These are phyloP conservation scores for Imbricaverruca yamaguchii DNA, from an alignment of 2,888 invertebrate species.

Conservation along the genomic window DNA sequence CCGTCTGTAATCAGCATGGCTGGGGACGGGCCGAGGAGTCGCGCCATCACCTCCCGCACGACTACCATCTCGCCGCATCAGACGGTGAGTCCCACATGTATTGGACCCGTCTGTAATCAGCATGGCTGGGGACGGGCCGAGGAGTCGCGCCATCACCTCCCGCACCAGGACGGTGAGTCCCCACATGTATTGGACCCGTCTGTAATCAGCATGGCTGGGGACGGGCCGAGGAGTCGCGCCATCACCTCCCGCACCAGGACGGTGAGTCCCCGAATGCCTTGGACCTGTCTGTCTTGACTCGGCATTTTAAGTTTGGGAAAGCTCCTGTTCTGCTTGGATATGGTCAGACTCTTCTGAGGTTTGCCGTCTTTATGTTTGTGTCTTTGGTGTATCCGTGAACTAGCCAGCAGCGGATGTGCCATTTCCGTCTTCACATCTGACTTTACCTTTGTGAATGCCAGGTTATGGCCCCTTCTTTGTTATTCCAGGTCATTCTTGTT, in stretches of 20 bases:
- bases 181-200: neutral
- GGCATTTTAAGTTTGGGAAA: no score
- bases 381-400: no score
- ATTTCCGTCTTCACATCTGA: no score
- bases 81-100: conserved; percentile 42
- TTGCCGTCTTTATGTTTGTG: no score
- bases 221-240: conserved; percentile 79
- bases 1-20: conserved; percentile 67
- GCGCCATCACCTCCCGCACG: conserved; percentile 71
- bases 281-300: conserved; percentile 39
- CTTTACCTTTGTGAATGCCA: no score
- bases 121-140: conserved; percentile 93
- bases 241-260: conserved; percentile 70
- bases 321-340: no score
- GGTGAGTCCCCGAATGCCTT: conserved; percentile 38
- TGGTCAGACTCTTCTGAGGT: no score
- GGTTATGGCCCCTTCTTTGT: no score
- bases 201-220: conserved; percentile 83
- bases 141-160: conserved; percentile 68
- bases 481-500: no score
- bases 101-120: conserved; percentile 50
- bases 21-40: conserved; percentile 87
- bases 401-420: no score
- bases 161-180: conserved; percentile 58
- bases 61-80: no score